Percentiles rank a stretch among this genome's conserved stretches.
phyloP scores from a whole-genome alignment of 2,797 vertebrate genomes.

The Lemur catta region DNA sequence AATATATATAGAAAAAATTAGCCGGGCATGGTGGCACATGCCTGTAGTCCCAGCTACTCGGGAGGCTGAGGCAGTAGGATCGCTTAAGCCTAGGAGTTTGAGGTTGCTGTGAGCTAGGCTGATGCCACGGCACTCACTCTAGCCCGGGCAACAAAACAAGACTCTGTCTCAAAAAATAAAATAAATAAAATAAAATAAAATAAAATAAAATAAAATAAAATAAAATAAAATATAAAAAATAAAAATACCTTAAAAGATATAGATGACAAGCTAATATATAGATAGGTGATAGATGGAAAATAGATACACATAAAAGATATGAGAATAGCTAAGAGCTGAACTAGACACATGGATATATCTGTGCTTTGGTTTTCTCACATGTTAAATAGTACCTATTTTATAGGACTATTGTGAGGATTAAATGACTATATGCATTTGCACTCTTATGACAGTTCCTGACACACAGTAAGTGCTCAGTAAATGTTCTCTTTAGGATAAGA shows the following conservation, averaged over 20 bases:
- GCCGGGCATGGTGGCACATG: too few relatives aligned
- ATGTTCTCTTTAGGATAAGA: not conserved
- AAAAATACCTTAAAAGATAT: not conserved
- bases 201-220: too few relatives aligned
- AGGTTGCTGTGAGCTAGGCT: too few relatives aligned
- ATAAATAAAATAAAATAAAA: too few relatives aligned
- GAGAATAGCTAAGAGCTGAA: not conserved
- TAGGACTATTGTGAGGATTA: not conserved
- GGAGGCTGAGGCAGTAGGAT: too few relatives aligned
- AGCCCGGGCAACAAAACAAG: too few relatives aligned
- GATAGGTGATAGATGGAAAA: not conserved
- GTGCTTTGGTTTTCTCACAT: not conserved
- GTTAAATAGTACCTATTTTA: conserved; percentile 6
- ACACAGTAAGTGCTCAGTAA: conserved; percentile 36
- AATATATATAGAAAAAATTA: too few relatives aligned
- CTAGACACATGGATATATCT: not conserved
- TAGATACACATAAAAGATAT: not conserved
- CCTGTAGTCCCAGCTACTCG: too few relatives aligned
- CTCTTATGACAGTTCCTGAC: not conserved
- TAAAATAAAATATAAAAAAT: not conserved
- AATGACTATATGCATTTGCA: not conserved
- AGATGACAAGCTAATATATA: not conserved
- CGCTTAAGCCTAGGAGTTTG: too few relatives aligned
- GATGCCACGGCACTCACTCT: too few relatives aligned
- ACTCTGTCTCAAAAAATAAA: too few relatives aligned